Conservation (phyloP, 2,888 invertebrate genomes). For the Alentia gelatinosa region DNA sequence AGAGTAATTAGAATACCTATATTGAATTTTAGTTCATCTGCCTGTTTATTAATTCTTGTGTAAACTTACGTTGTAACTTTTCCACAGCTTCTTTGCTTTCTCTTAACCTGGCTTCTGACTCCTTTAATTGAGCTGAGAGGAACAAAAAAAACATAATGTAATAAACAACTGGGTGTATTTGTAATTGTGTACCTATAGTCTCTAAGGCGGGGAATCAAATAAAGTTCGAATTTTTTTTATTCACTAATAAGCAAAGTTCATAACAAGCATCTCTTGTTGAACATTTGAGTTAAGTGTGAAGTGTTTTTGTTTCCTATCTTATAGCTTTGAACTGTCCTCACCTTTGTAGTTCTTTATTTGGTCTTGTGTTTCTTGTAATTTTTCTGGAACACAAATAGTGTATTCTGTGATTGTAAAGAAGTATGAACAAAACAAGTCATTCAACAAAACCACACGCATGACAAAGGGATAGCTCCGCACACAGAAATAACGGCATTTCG, state of each 20-base stretch:
- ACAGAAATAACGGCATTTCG: not conserved
- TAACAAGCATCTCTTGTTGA: not conserved
- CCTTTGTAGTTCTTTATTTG: conserved; percentile 77
- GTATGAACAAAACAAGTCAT: not conserved
- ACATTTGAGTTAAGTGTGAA: not conserved
- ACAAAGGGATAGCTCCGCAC: not conserved
- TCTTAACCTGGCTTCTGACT: conserved; percentile 78
- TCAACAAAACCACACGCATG: conserved; percentile 24
- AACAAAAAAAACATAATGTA: conserved; percentile 6
- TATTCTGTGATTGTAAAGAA: not conserved
- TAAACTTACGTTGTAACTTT: conserved; percentile 80
- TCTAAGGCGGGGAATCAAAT: not conserved
- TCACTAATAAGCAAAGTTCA: no score
- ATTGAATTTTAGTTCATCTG: no score
- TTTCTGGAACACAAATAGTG: conserved; percentile 68
- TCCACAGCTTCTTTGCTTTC: conserved; percentile 80
- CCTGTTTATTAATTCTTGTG: not conserved
- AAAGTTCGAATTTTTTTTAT: not conserved
- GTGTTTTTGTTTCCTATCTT: not conserved
- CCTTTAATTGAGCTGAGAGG: conserved; percentile 76
- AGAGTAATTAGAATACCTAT: no score
- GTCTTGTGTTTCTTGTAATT: conserved; percentile 76
- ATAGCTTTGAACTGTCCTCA: conserved; percentile 63
- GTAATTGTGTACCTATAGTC: not conserved
- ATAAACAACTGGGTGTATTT: not conserved